Percentiles rank a stretch among this genome's conserved stretches.
Conservation (phyloP, 2,797 vertebrate genomes). For the Spea hammondii region DNA sequence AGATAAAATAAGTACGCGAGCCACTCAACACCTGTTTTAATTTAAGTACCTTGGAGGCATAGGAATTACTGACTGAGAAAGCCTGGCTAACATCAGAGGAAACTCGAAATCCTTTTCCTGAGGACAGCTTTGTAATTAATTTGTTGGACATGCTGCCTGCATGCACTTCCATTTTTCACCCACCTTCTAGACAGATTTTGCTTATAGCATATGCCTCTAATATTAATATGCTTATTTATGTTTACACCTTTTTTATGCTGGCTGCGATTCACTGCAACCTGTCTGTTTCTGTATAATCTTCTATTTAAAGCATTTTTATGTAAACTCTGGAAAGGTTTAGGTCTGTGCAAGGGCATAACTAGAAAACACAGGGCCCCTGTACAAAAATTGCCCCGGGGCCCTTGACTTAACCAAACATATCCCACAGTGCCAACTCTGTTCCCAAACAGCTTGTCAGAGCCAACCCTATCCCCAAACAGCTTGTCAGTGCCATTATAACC, state of each 20-base stretch:
- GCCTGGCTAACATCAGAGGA: slow-evolving; percentile 15
- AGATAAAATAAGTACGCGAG: background rate
- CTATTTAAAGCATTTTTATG: background rate
- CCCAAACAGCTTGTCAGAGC: too few relatives aligned
- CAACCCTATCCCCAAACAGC: too few relatives aligned
- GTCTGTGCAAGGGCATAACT: too few relatives aligned
- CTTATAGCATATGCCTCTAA: slow-evolving; percentile 3
- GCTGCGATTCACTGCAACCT: background rate
- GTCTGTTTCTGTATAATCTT: background rate
- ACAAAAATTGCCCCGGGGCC: too few relatives aligned
- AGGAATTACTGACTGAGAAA: slow-evolving; percentile 35
- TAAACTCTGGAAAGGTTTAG: too few relatives aligned
- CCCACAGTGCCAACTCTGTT: too few relatives aligned
- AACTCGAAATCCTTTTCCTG: slow-evolving; percentile 36
- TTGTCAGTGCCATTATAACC: too few relatives aligned
- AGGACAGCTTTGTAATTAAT: slow-evolving; percentile 18
- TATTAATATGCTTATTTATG: slow-evolving; percentile 5
- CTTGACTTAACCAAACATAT: too few relatives aligned
- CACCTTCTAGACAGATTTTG: slow-evolving; percentile 15
- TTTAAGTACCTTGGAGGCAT: slow-evolving; percentile 6
- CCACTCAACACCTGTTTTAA: slow-evolving; percentile 54
- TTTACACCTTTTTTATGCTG: slow-evolving; percentile 6
- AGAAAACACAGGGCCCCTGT: too few relatives aligned
- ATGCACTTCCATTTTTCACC: slow-evolving; percentile 16
- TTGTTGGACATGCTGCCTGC: slow-evolving; percentile 17